A percentile compares a stretch with the other conserved stretches of the same genome.
Evolutionary conservation across 1,140 invertebrate genomes (phyloP).

Genomic region (Ostrea denselamellosa): DNA sequence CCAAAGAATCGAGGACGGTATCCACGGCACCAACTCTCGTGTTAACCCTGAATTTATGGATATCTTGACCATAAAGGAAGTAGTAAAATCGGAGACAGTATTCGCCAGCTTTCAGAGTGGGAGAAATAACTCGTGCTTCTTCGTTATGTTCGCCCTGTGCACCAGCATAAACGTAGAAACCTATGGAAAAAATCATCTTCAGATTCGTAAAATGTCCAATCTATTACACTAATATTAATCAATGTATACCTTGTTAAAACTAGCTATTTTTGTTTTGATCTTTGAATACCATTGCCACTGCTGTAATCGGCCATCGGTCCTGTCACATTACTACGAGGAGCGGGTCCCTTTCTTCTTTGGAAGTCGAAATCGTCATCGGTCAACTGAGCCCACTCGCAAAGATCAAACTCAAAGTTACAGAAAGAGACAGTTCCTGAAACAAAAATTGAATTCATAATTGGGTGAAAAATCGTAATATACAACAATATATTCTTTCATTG

Average conservation of each 20-base stretch:
- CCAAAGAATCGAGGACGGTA: constrained; percentile 47
- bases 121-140: constrained; percentile 48
- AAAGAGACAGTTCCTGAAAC: constrained; percentile 46
- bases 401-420: constrained; percentile 55
- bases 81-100: constrained; percentile 58
- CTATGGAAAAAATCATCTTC: background rate
- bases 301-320: constrained; percentile 53
- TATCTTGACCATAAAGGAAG: constrained; percentile 53
- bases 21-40: constrained; percentile 42
- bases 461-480: background rate
- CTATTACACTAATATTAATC: background rate
- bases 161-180: constrained; percentile 51
- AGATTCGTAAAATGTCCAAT: background rate
- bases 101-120: constrained; percentile 45
- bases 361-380: constrained; percentile 54
- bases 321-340: constrained; percentile 17
- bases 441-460: background rate
- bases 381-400: constrained; percentile 53
- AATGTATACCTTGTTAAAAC: background rate
- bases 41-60: constrained; percentile 45
- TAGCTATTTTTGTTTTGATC: background rate
- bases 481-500: no score
- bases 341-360: constrained; percentile 50
- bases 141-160: constrained; percentile 49
- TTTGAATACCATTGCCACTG: constrained; percentile 50